Conservation (phyloP, 2,888 invertebrate genomes). For the Galeruca laticollis region DNA sequence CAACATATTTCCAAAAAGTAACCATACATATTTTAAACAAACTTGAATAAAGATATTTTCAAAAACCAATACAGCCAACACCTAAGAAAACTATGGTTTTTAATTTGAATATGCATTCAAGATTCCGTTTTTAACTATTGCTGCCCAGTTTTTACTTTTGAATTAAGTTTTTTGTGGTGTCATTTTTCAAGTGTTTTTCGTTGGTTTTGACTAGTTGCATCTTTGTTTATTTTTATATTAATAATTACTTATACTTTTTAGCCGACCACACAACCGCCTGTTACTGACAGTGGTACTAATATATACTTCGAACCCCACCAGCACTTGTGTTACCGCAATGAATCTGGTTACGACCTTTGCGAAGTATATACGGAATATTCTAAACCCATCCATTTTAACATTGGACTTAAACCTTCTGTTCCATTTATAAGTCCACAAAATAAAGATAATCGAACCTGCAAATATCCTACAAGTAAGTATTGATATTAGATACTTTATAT, state of each 20-base stretch:
- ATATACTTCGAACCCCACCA: conserved; percentile 62
- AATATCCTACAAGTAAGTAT: conserved; percentile 73
- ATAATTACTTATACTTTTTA: conserved; percentile 32
- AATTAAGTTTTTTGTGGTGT: neutral
- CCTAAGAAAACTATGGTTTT: too few relatives aligned
- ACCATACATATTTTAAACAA: too few relatives aligned
- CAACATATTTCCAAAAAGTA: too few relatives aligned
- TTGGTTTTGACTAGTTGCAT: too few relatives aligned
- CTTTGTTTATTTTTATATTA: too few relatives aligned
- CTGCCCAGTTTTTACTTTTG: neutral
- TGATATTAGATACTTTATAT: neutral
- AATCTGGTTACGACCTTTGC: conserved; percentile 66
- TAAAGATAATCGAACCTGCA: conserved; percentile 70
- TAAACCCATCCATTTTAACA: conserved; percentile 68
- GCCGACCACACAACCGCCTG: conserved; percentile 33
- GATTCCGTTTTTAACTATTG: too few relatives aligned
- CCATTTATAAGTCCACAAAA: conserved; percentile 19
- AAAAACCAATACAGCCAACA: too few relatives aligned
- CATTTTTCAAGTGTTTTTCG: neutral
- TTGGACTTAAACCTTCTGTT: conserved; percentile 69
- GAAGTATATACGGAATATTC: conserved; percentile 74
- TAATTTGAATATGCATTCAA: too few relatives aligned
- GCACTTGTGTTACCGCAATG: conserved; percentile 70
- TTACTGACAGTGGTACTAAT: conserved; percentile 27
- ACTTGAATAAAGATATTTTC: too few relatives aligned